Percentiles rank a stretch among this genome's conserved stretches.
Conservation (phyloP, 1,140 invertebrate genomes). For the Papilio machaon region DNA sequence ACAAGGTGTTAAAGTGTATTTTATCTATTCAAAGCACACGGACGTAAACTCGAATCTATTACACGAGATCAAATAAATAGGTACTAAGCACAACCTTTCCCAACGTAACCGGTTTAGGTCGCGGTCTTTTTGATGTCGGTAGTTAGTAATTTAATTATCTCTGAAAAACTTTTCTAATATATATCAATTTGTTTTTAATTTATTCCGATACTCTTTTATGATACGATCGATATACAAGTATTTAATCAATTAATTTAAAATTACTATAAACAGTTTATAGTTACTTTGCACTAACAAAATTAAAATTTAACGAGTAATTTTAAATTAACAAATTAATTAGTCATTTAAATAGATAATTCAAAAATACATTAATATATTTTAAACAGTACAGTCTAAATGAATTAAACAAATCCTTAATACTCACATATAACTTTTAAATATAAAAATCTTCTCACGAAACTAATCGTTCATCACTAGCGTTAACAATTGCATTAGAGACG, state of each 20-base stretch:
- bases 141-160: neutral
- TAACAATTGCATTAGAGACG: neutral
- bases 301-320: neutral
- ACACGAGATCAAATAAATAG: slow-evolving; percentile 34
- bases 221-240: neutral
- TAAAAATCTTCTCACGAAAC: slow-evolving; percentile 4
- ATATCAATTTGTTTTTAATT: neutral
- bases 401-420: neutral
- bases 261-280: neutral
- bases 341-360: neutral
- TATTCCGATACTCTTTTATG: neutral
- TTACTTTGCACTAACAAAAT: neutral
- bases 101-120: slow-evolving; percentile 14
- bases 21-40: slow-evolving; percentile 18
- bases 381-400: neutral
- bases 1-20: neutral
- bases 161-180: neutral
- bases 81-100: slow-evolving; percentile 33
- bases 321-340: neutral
- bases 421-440: neutral
- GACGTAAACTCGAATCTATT: slow-evolving; percentile 32
- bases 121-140: slow-evolving; percentile 25
- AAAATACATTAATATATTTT: neutral
- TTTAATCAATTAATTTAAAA: neutral
- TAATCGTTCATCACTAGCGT: slow-evolving; percentile 17